Evolutionary conservation across 2,888 invertebrate species (phyloP).

Genomic region (Drosophila rellima): DNA sequence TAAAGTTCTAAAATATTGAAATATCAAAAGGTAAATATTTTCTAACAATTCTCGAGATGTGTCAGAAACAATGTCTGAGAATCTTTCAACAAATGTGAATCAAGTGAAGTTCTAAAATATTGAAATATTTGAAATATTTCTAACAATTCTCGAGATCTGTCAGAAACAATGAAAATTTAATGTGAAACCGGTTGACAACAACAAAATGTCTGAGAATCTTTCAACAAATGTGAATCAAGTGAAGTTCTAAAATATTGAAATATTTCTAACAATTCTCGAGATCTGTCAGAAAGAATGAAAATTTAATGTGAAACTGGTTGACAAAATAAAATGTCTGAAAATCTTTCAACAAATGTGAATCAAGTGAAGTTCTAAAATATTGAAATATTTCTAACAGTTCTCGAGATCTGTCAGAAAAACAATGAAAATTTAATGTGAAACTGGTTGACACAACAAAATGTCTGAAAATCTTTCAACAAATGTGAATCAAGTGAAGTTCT

Average conservation of each 20-base stretch:
- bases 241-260: neutral
- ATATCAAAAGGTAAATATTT: no score
- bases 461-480: no score
- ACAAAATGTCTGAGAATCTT: constrained; percentile 45
- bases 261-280: constrained; percentile 1
- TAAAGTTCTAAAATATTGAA: no score
- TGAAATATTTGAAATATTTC: neutral
- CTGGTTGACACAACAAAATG: no score
- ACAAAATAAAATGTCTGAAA: no score
- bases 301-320: constrained; percentile 45
- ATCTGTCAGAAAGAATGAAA: constrained; percentile 43
- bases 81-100: neutral
- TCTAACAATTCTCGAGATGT: no score
- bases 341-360: neutral
- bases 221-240: neutral
- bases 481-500: neutral
- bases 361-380: neutral
- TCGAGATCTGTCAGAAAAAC: constrained; percentile 28
- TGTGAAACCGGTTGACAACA: constrained; percentile 34
- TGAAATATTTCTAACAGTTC: neutral
- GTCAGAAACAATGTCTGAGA: no score
- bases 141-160: constrained; percentile 21
- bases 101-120: neutral
- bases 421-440: constrained; percentile 54
- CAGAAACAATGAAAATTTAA: constrained; percentile 49